Evolutionary conservation across 2,797 vertebrate genomes (phyloP).

Genomic region (Hylomyscus alleni): DNA sequence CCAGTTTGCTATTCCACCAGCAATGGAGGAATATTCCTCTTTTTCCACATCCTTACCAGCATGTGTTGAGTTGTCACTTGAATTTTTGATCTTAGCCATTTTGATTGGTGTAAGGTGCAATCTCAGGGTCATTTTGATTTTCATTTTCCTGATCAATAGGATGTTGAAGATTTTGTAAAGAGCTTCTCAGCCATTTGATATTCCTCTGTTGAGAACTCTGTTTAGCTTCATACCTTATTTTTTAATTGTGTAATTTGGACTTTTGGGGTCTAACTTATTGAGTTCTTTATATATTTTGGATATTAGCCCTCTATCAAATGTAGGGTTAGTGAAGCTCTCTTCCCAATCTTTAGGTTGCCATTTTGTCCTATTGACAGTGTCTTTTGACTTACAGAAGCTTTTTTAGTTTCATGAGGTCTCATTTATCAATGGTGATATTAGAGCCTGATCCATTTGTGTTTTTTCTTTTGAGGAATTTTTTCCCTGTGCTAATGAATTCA

Average conservation of each 20-base stretch:
- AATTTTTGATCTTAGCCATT: neutral
- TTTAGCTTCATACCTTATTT: neutral
- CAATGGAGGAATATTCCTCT: neutral
- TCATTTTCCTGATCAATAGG: neutral
- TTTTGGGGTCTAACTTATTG: neutral
- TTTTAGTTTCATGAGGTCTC: neutral
- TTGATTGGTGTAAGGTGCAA: neutral
- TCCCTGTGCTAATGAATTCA: neutral
- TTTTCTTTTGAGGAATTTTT: neutral
- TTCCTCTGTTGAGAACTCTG: neutral
- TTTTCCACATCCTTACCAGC: neutral
- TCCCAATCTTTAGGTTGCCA: neutral
- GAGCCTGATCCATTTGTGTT: neutral
- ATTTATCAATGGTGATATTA: neutral
- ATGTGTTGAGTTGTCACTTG: neutral
- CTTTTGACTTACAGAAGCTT: neutral
- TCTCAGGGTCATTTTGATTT: neutral
- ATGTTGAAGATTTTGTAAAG: neutral
- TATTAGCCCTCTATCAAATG: neutral
- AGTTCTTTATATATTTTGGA: neutral
- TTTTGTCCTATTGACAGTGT: neutral
- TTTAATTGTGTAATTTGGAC: neutral
- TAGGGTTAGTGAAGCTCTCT: neutral
- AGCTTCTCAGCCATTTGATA: neutral
- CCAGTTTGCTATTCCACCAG: neutral